phyloP scores from a whole-genome alignment of 2,888 invertebrate genomes.

The Colletes collaris region DNA sequence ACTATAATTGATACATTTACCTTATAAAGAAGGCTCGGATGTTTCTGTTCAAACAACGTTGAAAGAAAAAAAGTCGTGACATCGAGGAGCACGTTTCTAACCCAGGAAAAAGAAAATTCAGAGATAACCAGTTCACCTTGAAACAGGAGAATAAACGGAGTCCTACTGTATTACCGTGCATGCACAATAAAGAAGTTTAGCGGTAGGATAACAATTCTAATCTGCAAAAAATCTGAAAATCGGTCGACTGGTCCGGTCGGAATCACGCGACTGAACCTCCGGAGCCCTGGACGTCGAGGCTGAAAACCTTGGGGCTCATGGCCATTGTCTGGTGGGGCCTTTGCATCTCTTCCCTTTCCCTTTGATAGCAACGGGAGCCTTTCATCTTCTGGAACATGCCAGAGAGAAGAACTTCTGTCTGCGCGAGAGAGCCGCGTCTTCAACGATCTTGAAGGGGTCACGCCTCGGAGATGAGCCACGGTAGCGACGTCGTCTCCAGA shows the following conservation, averaged over 20 bases:
- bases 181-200: no score
- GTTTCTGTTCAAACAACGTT: no score
- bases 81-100: no score
- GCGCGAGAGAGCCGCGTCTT: slow-evolving; percentile 57
- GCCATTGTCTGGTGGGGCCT: slow-evolving; percentile 65
- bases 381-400: slow-evolving; percentile 60
- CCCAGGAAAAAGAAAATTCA: no score
- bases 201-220: no score
- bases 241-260: background rate
- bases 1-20: no score
- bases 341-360: slow-evolving; percentile 60
- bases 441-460: slow-evolving; percentile 58
- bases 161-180: no score
- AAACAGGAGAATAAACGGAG: no score
- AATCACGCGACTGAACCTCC: slow-evolving; percentile 37
- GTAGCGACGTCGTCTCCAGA: slow-evolving; percentile 52
- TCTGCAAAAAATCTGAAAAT: no score
- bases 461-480: slow-evolving; percentile 48
- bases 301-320: slow-evolving; percentile 64
- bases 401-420: slow-evolving; percentile 48
- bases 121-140: no score
- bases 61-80: no score
- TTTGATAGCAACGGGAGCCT: slow-evolving; percentile 66
- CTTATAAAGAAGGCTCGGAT: no score
- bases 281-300: slow-evolving; percentile 44